These are phyloP conservation scores for Neodiprion virginianus DNA, from an alignment of 1,140 invertebrate species.

Conservation along the genomic window DNA sequence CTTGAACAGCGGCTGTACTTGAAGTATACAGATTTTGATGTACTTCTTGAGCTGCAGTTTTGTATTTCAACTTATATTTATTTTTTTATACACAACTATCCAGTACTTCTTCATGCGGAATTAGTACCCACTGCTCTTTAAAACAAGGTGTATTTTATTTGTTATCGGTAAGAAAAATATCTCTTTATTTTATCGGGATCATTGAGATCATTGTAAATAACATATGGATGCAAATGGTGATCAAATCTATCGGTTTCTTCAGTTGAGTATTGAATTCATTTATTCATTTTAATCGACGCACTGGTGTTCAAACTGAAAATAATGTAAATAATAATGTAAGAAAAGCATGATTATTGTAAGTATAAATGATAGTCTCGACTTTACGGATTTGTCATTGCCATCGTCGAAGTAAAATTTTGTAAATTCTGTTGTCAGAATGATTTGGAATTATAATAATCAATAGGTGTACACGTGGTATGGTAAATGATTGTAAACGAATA, in stretches of 20 bases:
- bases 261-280: neutral
- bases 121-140: too few species aligned
- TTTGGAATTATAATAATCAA: neutral
- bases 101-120: too few species aligned
- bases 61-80: neutral
- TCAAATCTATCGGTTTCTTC: neutral
- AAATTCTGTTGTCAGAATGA: neutral
- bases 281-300: neutral
- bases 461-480: neutral
- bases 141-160: too few species aligned
- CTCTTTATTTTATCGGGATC: too few species aligned
- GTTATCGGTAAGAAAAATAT: too few species aligned
- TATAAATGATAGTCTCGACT: neutral
- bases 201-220: neutral
- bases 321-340: neutral
- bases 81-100: neutral
- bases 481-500: neutral
- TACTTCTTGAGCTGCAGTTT: neutral
- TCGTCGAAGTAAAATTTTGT: too few species aligned
- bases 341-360: neutral
- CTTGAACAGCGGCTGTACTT: neutral
- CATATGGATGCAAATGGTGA: neutral
- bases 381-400: neutral
- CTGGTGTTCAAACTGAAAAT: neutral
- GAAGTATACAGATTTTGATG: slow-evolving; percentile 1